Evolutionary conservation across 2,797 vertebrate species (phyloP), one percentile per base, ranked within the genome.

Genomic region (Xyrichtys novacula): DNA sequence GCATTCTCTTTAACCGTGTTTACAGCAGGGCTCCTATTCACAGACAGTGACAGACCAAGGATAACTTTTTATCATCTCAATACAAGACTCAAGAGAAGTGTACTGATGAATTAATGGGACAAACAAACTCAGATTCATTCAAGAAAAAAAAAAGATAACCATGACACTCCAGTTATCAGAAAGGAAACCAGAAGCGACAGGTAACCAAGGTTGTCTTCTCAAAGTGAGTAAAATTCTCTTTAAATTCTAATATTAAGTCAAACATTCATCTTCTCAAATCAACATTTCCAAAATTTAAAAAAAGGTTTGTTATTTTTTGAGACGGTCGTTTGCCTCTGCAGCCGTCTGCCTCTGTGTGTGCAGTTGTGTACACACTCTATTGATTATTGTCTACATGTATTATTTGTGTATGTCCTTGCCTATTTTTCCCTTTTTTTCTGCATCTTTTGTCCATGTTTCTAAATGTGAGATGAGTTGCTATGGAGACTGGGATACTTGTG

Each of bases 391-490:
- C 54, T 50, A 26, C 59, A 60, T 84, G 64, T 71, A 60, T 83
- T 74, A 79, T 73, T 65, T 68, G 64, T 83, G 64, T 74, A 65
- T 80, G 82, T 74, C 78, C 86, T 89, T 90, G 79, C 48, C 62
- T 68, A 39, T 77, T 69, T 83, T 64, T 74, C 57, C n/a, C 28
- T 54, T 56, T 74, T 73, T 79, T n/a, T 26, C 34, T 36, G 36
- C 64, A 62, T 83, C 86, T 91, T 93, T 91, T 92, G 87, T 91
- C 59, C 77, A 62, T 69, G 65, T 77, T 83, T 90, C 66, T 77
- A 83, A 81, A 87, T 84, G 75, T 70, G 72, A 88, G 62, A 87
- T 44, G 73, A 78, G 93, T 94, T 94, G 87, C 93, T 88, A 94
- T 94, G 91, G 93, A 79, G 85, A 94, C 89, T 56, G 71, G 74